Evolutionary conservation across 2,797 vertebrate species (phyloP), one percentile per base, ranked within the genome.

Genomic region (Syndactyla subalaris): DNA sequence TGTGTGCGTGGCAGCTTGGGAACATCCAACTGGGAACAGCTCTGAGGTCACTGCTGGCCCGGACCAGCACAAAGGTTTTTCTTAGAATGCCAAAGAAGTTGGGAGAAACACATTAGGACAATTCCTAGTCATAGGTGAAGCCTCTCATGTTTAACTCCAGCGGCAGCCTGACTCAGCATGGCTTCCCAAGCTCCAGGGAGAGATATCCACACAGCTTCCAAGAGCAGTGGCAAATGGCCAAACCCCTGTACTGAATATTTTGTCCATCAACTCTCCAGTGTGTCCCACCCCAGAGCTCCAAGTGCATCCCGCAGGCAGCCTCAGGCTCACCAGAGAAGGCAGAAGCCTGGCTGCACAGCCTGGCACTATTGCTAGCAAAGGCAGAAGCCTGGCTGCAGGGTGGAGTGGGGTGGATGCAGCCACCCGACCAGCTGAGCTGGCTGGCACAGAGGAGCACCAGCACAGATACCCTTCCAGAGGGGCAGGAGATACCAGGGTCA

Each of bases 1-100:
- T n/a, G 18, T 1, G 7, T 36, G n/a, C n/a, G 36, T 2, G 5
- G 32, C 59, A 74, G 30, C 38, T 21, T 7, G 3, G 70, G 20
- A 74, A 88, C 30, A 65, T 7, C 59, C 5, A 7, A 7, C 8
- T 13, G 10, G 41, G 36, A 83, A 65, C 41, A 81, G 71, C 30
- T 81, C 49, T 0, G 0, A n/a, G 46, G 23, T 84, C 0, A 0
- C n/a, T 65, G n/a, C 38, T 80, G 38, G 21, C 52, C 36, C 0
- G 1, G 29, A 36, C 2, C 63, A 63, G 71, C 22, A 51, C 7
- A 29, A 12, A 76, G 23, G 4, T 12, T 16, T 24, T 81, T 67
- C 52, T 88, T 49, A 34, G 55, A 43, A 18, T 39, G 36, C 18
- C 2, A 8, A 62, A 48, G 27, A 85, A 75, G 16, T 1, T 48